Percentiles rank a stretch among this genome's conserved stretches.
phyloP scores from a whole-genome alignment of 2,797 vertebrate genomes.

The Onychomys torridus region DNA sequence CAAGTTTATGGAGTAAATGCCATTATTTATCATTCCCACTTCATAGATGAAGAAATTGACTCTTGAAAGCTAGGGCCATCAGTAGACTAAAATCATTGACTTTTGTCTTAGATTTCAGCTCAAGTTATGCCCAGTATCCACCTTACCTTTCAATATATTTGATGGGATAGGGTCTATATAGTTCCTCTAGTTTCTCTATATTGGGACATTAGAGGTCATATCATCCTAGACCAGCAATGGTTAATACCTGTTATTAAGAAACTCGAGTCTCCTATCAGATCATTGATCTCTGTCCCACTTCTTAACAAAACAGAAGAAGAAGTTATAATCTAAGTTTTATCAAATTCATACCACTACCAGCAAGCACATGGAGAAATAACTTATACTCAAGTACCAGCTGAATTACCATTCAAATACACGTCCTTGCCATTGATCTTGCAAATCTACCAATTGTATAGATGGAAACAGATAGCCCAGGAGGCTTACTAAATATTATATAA shows the following conservation, averaged over 20 bases:
- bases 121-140: not conserved
- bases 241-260: not conserved
- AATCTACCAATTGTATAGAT: not conserved
- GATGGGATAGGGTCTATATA: not conserved
- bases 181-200: not conserved
- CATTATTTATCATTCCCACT: not conserved
- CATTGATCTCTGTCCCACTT: not conserved
- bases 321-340: not conserved
- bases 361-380: not conserved
- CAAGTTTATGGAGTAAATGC: not conserved
- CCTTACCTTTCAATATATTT: not conserved
- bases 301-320: not conserved
- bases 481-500: not conserved
- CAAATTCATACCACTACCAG: not conserved
- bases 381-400: not conserved
- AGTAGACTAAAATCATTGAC: not conserved
- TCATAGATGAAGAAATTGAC: constrained; percentile 9
- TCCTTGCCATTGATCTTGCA: not conserved
- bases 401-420: not conserved
- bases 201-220: not conserved
- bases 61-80: not conserved
- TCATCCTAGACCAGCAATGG: not conserved
- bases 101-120: not conserved
- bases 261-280: not conserved
- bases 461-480: not conserved